Evolutionary conservation across 2,797 vertebrate species (phyloP).

Genomic region (Diglossa cyanea): DNA sequence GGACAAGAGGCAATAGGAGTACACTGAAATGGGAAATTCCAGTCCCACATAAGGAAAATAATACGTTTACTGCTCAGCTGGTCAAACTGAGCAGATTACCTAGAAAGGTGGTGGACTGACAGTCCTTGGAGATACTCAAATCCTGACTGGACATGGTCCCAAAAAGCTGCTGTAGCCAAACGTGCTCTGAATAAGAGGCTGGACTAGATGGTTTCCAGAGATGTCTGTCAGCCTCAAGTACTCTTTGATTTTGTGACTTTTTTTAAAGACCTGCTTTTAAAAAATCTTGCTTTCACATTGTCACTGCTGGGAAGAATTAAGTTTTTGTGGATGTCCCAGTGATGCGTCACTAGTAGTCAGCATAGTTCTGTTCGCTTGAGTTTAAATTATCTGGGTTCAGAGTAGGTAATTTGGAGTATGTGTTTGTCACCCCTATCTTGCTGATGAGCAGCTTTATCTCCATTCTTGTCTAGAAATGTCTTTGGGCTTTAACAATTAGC

Average conservation of each 20-base stretch:
- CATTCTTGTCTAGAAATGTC: background rate
- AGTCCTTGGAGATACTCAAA: background rate
- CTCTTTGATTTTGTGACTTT: background rate
- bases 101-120: background rate
- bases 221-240: background rate
- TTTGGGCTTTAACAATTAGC: background rate
- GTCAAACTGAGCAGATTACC: background rate
- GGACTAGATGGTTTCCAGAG: background rate
- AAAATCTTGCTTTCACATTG: background rate
- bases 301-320: background rate
- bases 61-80: background rate
- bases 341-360: background rate
- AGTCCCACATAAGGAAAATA: background rate
- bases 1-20: background rate
- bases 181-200: background rate
- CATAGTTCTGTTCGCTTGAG: background rate
- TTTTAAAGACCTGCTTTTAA: background rate
- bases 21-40: background rate
- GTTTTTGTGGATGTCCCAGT: background rate
- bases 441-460: background rate
- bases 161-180: background rate
- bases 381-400: background rate
- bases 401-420: background rate
- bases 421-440: background rate
- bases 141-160: background rate